phyloP scores from a whole-genome alignment of 2,888 invertebrate species.

The Drosophila niveifrons region DNA sequence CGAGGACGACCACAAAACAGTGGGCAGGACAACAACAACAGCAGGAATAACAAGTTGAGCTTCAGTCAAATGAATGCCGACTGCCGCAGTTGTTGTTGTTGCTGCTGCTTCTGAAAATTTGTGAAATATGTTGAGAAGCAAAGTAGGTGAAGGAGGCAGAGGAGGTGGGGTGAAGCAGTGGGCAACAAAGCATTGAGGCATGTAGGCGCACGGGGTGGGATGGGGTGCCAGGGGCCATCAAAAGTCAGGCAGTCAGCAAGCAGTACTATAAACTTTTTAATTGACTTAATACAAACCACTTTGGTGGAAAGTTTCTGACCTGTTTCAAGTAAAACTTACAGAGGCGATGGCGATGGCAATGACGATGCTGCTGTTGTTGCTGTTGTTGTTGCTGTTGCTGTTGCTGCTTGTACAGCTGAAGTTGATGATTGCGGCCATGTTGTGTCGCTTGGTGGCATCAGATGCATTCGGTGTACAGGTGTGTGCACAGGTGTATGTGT shows the following conservation, averaged over 20 bases:
- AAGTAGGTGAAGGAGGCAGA: conserved; percentile 2
- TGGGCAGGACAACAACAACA: conserved; percentile 36
- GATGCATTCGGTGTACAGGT: conserved; percentile 1
- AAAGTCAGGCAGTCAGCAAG: conserved; percentile 78
- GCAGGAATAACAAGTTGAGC: conserved; percentile 26
- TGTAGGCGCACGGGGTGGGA: conserved; percentile 2
- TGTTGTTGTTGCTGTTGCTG: conserved; percentile 19
- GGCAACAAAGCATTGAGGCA: background rate
- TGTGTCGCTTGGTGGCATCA: conserved; percentile 50
- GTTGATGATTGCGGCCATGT: conserved; percentile 77
- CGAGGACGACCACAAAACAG: conserved; percentile 59
- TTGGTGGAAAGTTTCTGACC: conserved; percentile 79
- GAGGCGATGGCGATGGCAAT: conserved; percentile 19
- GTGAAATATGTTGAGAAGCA: conserved; percentile 69
- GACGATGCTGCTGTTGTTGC: conserved; percentile 17
- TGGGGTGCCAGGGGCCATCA: conserved; percentile 51
- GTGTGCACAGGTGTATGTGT: conserved; percentile 4
- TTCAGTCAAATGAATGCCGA: conserved; percentile 64
- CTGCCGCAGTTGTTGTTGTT: conserved; percentile 41
- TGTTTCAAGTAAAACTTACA: conserved; percentile 74
- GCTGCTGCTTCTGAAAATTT: conserved; percentile 53
- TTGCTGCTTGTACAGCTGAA: conserved; percentile 39
- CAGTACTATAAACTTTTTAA: conserved; percentile 79
- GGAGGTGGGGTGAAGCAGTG: conserved; percentile 13
- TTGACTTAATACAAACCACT: conserved; percentile 81